Evolutionary conservation across 30 jellyfish, hydroid and myxozoan species (phyloP), one percentile per base, ranked within the genome.

Genomic region (Sanderia malayensis): DNA sequence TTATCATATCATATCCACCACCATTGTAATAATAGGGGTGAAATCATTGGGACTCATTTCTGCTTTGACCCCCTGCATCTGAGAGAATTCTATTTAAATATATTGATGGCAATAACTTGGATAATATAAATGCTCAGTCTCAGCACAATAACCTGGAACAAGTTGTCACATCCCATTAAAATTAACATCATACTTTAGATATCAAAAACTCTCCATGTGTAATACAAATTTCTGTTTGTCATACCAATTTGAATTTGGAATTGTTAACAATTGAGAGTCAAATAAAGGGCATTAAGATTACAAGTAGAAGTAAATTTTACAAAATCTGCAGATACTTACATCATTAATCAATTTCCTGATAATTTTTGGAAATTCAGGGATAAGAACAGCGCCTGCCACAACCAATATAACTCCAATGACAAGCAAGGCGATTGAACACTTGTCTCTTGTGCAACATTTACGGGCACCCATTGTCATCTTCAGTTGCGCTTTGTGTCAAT

Each of bases 331-430:
- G 64, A 22, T 47, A 78, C 59, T 31, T 41, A 84, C 95, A 82
- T 73, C 62, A 24, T 58, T 59, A 32, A 84, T 73, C 59, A 46
- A 74, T 4, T 55, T 15, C 25, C 71, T 47, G 31, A 73, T n/a
- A 4, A 74, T 32, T 24, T 84, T 68, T 21, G 85, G 82, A 49
- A 84, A 75, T 44, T 63, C 82, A 3, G 86, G 82, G 27, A 84
- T 64, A 29, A 80, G 70, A 23, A 70, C 95, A 33, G 80, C 72
- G 25, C 95, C 95, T 25, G 70, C 81, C 55, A 70, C 30, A 15
- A 74, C 10, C n/a, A 74, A 53, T 6, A 73, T 37, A 17, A 84
- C 73, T 34, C 89, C 89, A 67, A 74, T 44, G 29, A 67, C 75
- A 27, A 84, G 18, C 70, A 84, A 58, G 4, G 58, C 13, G 65